Evolutionary conservation across 2,113 vertebrate genomes (phyloP).

Genomic region (Cisticola juncidis): DNA sequence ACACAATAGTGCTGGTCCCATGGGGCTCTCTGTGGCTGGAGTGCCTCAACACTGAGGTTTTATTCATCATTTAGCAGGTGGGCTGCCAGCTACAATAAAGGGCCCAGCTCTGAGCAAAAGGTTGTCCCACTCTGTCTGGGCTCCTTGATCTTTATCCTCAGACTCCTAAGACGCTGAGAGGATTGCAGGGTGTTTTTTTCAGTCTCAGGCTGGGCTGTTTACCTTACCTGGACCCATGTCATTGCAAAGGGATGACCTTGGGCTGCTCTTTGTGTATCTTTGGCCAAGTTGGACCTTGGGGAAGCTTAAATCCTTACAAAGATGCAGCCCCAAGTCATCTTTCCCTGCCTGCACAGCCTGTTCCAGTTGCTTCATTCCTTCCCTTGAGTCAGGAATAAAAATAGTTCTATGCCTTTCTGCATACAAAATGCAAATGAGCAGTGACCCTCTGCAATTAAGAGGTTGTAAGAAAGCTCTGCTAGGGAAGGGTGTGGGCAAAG

Average conservation of each 20-base stretch:
- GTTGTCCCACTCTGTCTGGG: neutral
- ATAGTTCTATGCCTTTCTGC: neutral
- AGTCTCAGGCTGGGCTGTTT: neutral
- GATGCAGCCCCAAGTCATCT: neutral
- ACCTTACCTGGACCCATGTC: neutral
- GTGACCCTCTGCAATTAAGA: neutral
- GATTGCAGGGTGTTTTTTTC: slow-evolving; percentile 25
- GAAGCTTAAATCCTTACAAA: neutral
- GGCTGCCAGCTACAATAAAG: neutral
- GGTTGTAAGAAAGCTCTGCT: neutral
- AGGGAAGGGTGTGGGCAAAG: neutral
- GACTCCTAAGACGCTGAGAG: slow-evolving; percentile 47
- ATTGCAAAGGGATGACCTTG: neutral
- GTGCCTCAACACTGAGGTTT: neutral
- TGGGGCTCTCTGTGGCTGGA: neutral
- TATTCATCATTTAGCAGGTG: neutral
- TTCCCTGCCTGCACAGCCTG: neutral
- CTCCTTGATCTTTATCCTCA: slow-evolving; percentile 43
- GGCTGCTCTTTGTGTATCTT: neutral
- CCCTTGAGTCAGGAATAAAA: neutral
- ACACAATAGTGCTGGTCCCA: neutral
- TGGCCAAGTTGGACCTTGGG: neutral
- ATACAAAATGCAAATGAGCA: neutral
- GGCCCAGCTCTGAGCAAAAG: neutral
- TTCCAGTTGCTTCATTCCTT: neutral